phyloP scores from a whole-genome alignment of 1,140 invertebrate genomes.

The Rhagoletis pomonella region DNA sequence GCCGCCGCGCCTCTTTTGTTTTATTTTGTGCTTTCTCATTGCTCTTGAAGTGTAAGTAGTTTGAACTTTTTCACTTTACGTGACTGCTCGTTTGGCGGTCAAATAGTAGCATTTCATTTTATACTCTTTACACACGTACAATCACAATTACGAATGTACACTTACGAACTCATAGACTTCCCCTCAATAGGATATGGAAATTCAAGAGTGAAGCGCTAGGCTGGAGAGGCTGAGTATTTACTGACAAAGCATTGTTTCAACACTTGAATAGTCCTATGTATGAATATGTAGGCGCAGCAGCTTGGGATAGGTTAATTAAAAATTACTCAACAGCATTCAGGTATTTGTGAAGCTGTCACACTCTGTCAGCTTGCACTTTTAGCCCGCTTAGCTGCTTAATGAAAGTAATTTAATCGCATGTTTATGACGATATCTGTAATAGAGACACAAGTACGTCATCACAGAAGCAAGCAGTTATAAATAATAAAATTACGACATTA shows the following conservation, averaged over 20 bases:
- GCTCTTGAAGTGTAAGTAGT: neutral
- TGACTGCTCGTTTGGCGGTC: slow-evolving; percentile 37
- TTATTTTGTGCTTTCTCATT: neutral
- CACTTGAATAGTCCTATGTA: too few species aligned
- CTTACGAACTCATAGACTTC: neutral
- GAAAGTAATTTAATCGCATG: too few species aligned
- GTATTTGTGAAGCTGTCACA: too few species aligned
- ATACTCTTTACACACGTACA: neutral
- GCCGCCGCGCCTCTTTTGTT: slow-evolving; percentile 18
- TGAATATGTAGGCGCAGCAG: too few species aligned
- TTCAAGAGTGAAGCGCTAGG: slow-evolving; percentile 20
- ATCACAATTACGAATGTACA: neutral
- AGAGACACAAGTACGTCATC: too few species aligned
- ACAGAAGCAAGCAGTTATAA: too few species aligned
- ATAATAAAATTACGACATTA: too few species aligned
- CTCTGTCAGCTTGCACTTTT: too few species aligned
- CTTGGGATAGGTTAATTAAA: too few species aligned
- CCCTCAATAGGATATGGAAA: neutral
- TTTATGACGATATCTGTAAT: too few species aligned
- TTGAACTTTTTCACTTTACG: neutral
- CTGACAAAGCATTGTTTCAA: neutral
- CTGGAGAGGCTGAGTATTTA: neutral
- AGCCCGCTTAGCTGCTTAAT: too few species aligned
- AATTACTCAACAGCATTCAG: too few species aligned
- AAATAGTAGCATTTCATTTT: neutral